Base-by-base conservation (phyloP, 2,888 invertebrate genomes). In the Heliconius erato region DNA sequence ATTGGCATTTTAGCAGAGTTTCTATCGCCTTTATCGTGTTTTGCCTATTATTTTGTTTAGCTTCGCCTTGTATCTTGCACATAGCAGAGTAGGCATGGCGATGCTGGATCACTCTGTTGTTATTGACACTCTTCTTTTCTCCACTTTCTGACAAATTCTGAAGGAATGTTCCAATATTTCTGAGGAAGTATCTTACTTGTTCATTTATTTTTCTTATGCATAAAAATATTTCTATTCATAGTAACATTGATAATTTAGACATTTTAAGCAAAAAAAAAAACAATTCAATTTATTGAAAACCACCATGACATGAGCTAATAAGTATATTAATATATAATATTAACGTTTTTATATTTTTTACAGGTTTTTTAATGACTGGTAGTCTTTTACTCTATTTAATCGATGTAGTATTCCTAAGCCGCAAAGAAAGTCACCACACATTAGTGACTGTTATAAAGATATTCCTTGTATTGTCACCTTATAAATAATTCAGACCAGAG, bases 401-500 rank as follows among this genome's bases (percentile, higher is more conserved):
- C 7, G 2, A n/a, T 9, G 4, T n/a, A 40, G n/a, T 71, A 40
- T 35, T 32, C 69, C 71, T 63, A 71, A 68, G 54, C 63, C n/a
- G 77, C 65, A 69, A 79, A 80, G 82, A 85, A 84, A 81, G 82
- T 81, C 81, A 79, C 74, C 72, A 79, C 79, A 74, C 59, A 79
- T 67, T 79, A 32, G 77, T 77, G 82, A 85, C 80, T 83, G 80
- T 79, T 83, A 82, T 84, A 85, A 80, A 80, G 81, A 82, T 84
- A 85, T 85, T 80, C 79, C 82, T 77, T 79, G 83, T 86, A 84
- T 84, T 86, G 89, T 90, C 87, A 85, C 84, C 87, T 89, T 87
- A 91, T 92, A 90, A 90, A 92, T 93, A 88, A 92, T 93, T 92
- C 86, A 86, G 82, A 79, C 72, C 85, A 81, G 81, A 79, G 81